These are phyloP conservation scores for Diadegma fenestrale DNA, from an alignment of 2,888 invertebrate genomes.

Conservation along the genomic window DNA sequence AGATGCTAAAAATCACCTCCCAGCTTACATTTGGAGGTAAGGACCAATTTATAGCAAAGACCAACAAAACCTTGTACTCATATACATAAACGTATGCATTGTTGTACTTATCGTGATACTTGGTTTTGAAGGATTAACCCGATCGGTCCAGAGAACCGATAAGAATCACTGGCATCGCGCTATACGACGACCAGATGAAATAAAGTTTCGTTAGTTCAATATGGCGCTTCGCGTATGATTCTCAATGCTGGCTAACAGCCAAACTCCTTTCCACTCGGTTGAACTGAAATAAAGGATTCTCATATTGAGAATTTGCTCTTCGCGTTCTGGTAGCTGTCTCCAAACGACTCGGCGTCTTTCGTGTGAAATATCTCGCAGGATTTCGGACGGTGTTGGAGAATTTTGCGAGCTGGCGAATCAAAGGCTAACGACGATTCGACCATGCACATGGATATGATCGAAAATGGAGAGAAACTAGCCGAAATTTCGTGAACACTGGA, in stretches of 20 bases:
- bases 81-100: conserved; percentile 22
- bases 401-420: conserved; percentile 27
- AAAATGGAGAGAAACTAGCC: conserved; percentile 2
- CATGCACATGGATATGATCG: conserved; percentile 24
- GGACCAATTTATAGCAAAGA: not conserved
- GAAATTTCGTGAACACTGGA: conserved; percentile 26
- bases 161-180: conserved; percentile 46
- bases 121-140: conserved; percentile 62
- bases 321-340: conserved; percentile 1
- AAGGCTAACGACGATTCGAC: not conserved
- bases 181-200: conserved; percentile 65
- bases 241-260: conserved; percentile 77
- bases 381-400: conserved; percentile 27
- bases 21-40: conserved; percentile 9
- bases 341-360: conserved; percentile 21
- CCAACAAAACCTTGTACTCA: not conserved
- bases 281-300: conserved; percentile 80
- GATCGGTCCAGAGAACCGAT: conserved; percentile 44
- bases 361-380: conserved; percentile 40
- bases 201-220: conserved; percentile 80
- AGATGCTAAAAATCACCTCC: conserved; percentile 34
- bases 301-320: conserved; percentile 77
- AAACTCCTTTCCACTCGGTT: conserved; percentile 77
- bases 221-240: conserved; percentile 77
- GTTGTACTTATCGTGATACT: conserved; percentile 36